Percentiles rank a stretch among this genome's conserved stretches.
These are phyloP conservation scores for Mormyrus hasselquistii DNA, from an alignment of 2,797 vertebrate species.

Conservation along the genomic window DNA sequence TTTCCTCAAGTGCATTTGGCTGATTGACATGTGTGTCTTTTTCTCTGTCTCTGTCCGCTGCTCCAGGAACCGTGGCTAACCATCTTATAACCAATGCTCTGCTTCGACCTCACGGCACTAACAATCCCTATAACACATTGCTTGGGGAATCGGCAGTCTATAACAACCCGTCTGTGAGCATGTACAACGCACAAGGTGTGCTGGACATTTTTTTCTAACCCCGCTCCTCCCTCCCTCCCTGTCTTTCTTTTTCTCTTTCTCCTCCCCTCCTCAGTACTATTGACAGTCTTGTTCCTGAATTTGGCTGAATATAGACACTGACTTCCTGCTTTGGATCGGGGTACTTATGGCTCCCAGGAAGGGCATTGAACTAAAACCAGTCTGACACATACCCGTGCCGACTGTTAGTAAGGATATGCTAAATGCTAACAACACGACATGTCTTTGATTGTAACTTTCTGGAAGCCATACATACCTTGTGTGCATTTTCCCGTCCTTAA, in stretches of 20 bases:
- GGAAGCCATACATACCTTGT: constrained; percentile 39
- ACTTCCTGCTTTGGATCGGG: neutral
- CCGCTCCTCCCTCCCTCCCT: constrained; percentile 11
- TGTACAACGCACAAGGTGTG: constrained; percentile 99
- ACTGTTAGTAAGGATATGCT: neutral
- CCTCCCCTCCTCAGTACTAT: constrained; percentile 56
- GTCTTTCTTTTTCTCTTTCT: neutral
- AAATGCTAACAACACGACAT: neutral
- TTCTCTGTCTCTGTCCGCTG: constrained; percentile 58
- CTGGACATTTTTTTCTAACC: constrained; percentile 74
- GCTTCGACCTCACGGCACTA: constrained; percentile 99
- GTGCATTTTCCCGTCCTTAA: constrained; percentile 39
- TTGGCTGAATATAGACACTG: constrained; percentile 11
- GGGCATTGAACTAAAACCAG: neutral
- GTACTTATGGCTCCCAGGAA: constrained; percentile 8
- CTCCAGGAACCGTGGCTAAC: constrained; percentile 99
- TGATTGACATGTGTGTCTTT: constrained; percentile 70
- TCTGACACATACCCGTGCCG: neutral
- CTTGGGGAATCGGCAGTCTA: constrained; percentile 98
- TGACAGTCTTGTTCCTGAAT: constrained; percentile 24
- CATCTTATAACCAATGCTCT: constrained; percentile 99
- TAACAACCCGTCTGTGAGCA: constrained; percentile 99
- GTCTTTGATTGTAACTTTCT: neutral
- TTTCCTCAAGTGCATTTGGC: constrained; percentile 77
- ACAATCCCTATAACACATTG: constrained; percentile 99